Evolutionary conservation across 2,797 vertebrate species (phyloP).

Genomic region (Parauchenoglanis ngamensis): DNA sequence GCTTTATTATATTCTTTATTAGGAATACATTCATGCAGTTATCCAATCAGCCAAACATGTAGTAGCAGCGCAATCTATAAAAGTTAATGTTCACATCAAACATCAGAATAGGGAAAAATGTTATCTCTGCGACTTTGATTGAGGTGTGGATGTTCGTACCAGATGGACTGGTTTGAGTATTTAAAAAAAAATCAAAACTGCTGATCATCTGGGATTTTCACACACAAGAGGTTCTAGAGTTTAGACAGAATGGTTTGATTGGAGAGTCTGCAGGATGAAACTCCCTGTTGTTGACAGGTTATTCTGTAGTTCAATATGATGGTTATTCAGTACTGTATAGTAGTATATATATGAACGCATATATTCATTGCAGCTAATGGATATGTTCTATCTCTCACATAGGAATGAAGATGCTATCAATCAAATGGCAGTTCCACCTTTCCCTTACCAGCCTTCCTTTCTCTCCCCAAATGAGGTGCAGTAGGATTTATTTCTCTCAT

Average conservation of each 20-base stretch:
- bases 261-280: background rate
- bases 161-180: background rate
- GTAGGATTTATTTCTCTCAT: background rate
- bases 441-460: slow-evolving; percentile 70
- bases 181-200: background rate
- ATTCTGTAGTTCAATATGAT: too few species aligned
- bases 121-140: background rate
- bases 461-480: slow-evolving; percentile 79
- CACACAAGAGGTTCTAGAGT: background rate
- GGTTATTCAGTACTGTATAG: background rate
- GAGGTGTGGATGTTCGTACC: background rate
- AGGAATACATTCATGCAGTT: background rate
- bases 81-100: background rate
- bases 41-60: background rate
- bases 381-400: slow-evolving; percentile 25
- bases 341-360: background rate
- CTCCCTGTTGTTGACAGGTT: background rate
- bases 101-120: background rate
- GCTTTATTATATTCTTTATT: background rate
- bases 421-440: slow-evolving; percentile 89
- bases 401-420: slow-evolving; percentile 89
- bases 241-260: background rate
- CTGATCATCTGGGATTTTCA: background rate
- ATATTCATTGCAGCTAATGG: background rate
- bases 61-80: too few species aligned